A percentile compares a stretch with the other conserved stretches of the same genome.
Conservation (phyloP, 2,113 vertebrate species). For the Leptobrachium leishanense region DNA sequence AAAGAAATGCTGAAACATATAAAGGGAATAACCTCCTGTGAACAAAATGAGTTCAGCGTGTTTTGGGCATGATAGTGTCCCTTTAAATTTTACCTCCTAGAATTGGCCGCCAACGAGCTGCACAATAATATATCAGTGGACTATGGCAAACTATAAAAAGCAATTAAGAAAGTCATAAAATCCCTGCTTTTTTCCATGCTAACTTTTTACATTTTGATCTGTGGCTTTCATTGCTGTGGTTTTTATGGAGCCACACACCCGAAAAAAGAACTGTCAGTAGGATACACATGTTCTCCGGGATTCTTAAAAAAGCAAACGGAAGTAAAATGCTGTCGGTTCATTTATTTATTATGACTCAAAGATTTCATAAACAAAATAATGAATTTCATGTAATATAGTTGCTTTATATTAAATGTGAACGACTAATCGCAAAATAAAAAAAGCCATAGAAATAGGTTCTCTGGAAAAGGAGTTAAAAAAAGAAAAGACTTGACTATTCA, state of each 20-base stretch:
- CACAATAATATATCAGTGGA: slow-evolving; percentile 11
- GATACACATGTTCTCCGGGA: slow-evolving; percentile 41
- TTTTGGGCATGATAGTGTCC: too few species aligned
- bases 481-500: neutral
- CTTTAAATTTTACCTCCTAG: too few species aligned
- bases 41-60: too few species aligned
- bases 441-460: neutral
- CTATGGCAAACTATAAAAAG: slow-evolving; percentile 37
- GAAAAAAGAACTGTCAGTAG: slow-evolving; percentile 44
- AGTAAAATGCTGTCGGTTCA: slow-evolving; percentile 40
- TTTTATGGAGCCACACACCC: slow-evolving; percentile 33
- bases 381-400: neutral
- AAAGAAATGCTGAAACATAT: too few species aligned
- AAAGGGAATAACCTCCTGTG: too few species aligned
- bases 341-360: slow-evolving; percentile 25
- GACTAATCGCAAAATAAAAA: neutral
- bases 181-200: slow-evolving; percentile 36
- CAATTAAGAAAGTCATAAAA: slow-evolving; percentile 19
- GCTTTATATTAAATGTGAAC: neutral
- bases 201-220: slow-evolving; percentile 39
- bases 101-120: too few species aligned
- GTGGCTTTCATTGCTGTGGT: slow-evolving; percentile 47
- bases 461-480: neutral
- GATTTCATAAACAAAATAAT: slow-evolving; percentile 5
- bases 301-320: slow-evolving; percentile 42